phyloP scores from a whole-genome alignment of 2,113 vertebrate species.

The Dolichallabes microphthalmus region DNA sequence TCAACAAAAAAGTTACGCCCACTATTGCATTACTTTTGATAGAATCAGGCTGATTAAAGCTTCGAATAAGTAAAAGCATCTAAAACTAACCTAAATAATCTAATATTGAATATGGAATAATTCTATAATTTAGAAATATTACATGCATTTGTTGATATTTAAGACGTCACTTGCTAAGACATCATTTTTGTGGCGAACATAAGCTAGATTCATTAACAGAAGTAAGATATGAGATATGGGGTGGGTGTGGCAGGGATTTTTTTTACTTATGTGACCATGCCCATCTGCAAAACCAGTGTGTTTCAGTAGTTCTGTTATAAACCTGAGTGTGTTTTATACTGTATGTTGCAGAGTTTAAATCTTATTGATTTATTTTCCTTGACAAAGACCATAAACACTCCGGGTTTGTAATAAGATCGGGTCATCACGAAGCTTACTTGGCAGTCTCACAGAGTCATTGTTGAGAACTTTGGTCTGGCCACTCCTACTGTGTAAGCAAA shows the following conservation, averaged over 20 bases:
- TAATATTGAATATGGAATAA: background rate
- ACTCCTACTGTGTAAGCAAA: conserved; percentile 48
- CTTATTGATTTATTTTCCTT: background rate
- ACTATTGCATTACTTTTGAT: no score
- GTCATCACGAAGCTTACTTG: conserved; percentile 2
- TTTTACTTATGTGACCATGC: background rate
- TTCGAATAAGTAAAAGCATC: background rate
- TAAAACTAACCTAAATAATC: no score
- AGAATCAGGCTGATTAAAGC: background rate
- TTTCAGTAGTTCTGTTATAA: background rate
- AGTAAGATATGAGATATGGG: background rate
- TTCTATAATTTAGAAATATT: background rate
- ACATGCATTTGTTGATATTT: background rate
- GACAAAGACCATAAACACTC: background rate
- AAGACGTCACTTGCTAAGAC: background rate
- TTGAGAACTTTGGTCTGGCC: conserved; percentile 39
- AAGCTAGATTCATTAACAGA: background rate
- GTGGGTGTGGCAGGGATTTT: background rate
- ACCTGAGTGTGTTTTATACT: background rate
- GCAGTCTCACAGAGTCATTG: conserved; percentile 10
- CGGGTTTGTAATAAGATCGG: conserved; percentile 52
- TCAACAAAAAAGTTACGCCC: no score
- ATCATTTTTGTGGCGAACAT: background rate
- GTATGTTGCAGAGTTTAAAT: background rate
- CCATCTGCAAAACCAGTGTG: background rate